phyloP scores from a whole-genome alignment of 2,888 invertebrate species.

The Cheilosia vernalis region DNA sequence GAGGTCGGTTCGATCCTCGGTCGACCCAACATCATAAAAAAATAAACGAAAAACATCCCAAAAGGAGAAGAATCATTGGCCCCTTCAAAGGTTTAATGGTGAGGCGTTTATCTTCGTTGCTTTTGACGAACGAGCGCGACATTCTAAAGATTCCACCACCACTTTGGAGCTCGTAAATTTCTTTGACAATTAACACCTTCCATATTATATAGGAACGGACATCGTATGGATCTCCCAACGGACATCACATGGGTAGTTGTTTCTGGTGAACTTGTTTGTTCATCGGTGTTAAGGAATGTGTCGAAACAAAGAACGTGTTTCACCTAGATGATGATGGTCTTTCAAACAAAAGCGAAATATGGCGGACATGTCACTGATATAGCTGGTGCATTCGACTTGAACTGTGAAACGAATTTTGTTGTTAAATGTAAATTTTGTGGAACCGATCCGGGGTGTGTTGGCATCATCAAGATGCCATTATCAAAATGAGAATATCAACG shows the following conservation, averaged over 20 bases:
- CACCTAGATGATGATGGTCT: neutral
- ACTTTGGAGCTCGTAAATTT: slow-evolving; percentile 63
- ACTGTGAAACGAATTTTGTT: slow-evolving; percentile 55
- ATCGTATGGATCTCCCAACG: too few species aligned
- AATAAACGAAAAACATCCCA: neutral
- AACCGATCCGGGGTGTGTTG: slow-evolving; percentile 45
- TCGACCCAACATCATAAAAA: slow-evolving; percentile 62
- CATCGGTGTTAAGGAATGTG: slow-evolving; percentile 43
- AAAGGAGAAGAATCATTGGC: slow-evolving; percentile 60
- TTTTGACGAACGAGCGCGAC: slow-evolving; percentile 32
- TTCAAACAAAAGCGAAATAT: slow-evolving; percentile 19
- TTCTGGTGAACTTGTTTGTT: slow-evolving; percentile 58
- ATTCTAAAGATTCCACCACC: slow-evolving; percentile 47
- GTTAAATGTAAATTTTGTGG: slow-evolving; percentile 67
- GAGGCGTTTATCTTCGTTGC: slow-evolving; percentile 66
- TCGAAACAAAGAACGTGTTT: slow-evolving; percentile 52
- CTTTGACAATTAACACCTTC: slow-evolving; percentile 72
- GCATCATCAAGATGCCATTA: slow-evolving; percentile 69
- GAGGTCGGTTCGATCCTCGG: slow-evolving; percentile 48
- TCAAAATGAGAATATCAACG: slow-evolving; percentile 25
- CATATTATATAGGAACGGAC: neutral
- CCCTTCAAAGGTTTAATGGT: slow-evolving; percentile 70
- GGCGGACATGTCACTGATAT: slow-evolving; percentile 12
- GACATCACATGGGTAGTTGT: slow-evolving; percentile 8
- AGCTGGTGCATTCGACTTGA: neutral